Evolutionary conservation across 2,113 vertebrate species (phyloP).

Genomic region (Saccopteryx bilineata): DNA sequence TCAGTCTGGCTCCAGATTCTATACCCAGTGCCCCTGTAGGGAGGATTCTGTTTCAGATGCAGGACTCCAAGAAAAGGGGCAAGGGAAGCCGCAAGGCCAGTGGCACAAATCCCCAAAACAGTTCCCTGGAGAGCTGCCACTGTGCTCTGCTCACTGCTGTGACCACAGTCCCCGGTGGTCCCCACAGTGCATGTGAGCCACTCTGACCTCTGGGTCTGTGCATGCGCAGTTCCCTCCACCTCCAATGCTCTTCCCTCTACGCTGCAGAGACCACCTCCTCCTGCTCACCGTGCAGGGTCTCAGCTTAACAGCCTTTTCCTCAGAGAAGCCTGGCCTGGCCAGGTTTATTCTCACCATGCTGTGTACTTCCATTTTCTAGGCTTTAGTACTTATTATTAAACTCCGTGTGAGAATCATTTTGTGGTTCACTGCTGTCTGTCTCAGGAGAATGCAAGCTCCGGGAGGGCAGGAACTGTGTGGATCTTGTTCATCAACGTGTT

Average conservation of each 20-base stretch:
- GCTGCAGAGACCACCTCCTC: neutral
- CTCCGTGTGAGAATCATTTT: fast-evolving
- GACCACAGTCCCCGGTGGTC: neutral
- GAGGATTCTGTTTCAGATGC: neutral
- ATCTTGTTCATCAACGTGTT: neutral
- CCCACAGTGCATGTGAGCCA: neutral
- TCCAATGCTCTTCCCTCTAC: neutral
- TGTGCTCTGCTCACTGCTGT: neutral
- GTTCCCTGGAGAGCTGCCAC: neutral
- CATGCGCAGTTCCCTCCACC: neutral
- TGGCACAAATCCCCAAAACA: neutral
- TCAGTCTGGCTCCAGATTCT: neutral
- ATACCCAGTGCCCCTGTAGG: neutral
- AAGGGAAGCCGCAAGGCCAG: neutral
- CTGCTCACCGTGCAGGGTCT: no score
- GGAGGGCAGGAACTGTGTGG: neutral
- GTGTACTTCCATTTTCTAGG: neutral
- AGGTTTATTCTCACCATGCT: neutral
- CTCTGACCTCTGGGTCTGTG: neutral
- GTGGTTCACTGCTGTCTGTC: neutral
- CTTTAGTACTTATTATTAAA: neutral
- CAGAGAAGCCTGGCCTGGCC: neutral
- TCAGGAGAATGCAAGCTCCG: neutral
- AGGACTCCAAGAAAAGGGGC: neutral
- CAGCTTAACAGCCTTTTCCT: neutral